Base-by-base conservation (phyloP, 2,113 vertebrate species). In the Leucosticte australis region DNA sequence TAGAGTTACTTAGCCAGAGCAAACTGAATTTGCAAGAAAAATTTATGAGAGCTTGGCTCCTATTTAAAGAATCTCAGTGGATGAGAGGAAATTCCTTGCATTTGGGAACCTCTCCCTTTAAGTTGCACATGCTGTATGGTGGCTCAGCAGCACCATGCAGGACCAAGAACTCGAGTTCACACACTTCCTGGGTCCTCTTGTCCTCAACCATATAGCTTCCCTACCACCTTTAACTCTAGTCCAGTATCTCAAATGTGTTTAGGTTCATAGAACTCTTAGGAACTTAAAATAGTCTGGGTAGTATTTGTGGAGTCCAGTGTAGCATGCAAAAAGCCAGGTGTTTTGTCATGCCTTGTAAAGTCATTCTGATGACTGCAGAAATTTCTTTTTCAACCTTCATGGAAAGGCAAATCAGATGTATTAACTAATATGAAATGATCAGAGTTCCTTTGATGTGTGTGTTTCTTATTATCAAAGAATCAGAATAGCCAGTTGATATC, bases 91-190 rank as follows among this genome's bases (percentile, higher is more conserved):
- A 19, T 8, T 37, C 44, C n/a, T 28, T 71, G 6, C 35, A 20
- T 6, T 76, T 35, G 26, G 56, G n/a, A 69, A 56, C 2, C 4
- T 74, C 31, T 79, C 33, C 5, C 24, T 79, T 15, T 21, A 35
- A 27, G 11, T 15, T 71, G 17, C 0, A 0, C 26, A 13, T 28
- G 3, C 30, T 6, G 1, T 50, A 14, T 3, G 47, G 28, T 3
- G 2, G 15, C 30, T 77, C 37, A 74, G 30, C 26, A 67, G 39
- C 50, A 59, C 0, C 0, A 37, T 30, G 23, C 2, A 67, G 24
- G 13, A 83, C 8, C 15, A 76, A 80, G 35, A 11, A 28, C 6
- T 46, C 10, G 15, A 42, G 20, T 42, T 31, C 27, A 90, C 11
- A 44, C 3, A 7, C 5, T 62, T 47, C 3, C 10, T 64, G 3